Evolutionary conservation across 2,888 invertebrate species (phyloP).

Genomic region (Campoplex capitator): DNA sequence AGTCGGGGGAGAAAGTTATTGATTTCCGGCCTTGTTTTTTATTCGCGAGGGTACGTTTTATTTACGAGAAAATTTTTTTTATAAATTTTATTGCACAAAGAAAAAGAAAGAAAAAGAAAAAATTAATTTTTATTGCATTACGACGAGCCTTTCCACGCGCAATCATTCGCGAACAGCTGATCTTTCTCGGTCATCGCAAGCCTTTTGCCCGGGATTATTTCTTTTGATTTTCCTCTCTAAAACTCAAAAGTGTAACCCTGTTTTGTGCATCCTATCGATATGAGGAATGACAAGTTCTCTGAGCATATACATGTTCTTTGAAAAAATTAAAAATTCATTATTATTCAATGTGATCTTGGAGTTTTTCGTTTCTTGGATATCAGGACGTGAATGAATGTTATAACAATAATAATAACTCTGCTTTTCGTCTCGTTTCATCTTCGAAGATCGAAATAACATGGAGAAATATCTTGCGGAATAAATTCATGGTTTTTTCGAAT

Average conservation of each 20-base stretch:
- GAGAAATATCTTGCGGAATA: neutral
- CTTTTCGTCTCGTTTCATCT: neutral
- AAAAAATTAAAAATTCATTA: neutral
- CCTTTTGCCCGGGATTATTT: neutral
- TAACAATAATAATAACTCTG: neutral
- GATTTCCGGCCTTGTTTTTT: slow-evolving; percentile 18
- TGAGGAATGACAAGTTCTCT: neutral
- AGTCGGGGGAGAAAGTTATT: slow-evolving; percentile 14
- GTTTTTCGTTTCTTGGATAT: neutral
- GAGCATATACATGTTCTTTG: neutral
- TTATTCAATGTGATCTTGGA: neutral
- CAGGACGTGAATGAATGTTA: neutral
- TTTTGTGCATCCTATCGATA: neutral
- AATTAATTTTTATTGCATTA: slow-evolving; percentile 5
- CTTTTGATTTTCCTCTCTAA: neutral
- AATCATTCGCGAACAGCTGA: slow-evolving; percentile 34
- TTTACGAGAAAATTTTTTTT: neutral
- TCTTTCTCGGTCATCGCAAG: neutral
- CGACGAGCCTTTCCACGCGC: slow-evolving; percentile 27
- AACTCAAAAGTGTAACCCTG: neutral
- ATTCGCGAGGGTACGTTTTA: slow-evolving; percentile 11
- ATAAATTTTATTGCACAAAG: neutral
- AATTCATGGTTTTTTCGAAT: neutral
- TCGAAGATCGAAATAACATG: neutral
- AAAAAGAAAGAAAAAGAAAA: neutral